Evolutionary conservation across 2,113 vertebrate genomes (phyloP), one percentile per base, ranked within the genome.

Genomic region (Coturnix japonica): DNA sequence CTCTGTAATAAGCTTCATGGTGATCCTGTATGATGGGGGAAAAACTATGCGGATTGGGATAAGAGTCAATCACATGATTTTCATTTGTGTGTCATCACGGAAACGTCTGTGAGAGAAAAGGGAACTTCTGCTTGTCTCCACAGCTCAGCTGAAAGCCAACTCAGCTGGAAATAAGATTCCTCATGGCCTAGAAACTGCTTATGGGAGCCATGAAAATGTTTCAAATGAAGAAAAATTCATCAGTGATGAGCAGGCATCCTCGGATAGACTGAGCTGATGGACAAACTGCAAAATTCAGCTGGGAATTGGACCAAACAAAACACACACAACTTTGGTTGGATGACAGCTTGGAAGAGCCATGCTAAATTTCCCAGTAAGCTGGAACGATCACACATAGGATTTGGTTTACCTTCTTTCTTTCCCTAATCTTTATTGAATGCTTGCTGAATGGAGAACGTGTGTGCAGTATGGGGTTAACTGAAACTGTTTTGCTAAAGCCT

Each of bases 21-120:
- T 76, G 81, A 94, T 95, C 84, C 86, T 96, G 11, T 39, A 76
- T 30, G 49, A 37, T 66, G 31, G 53, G 30, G 61, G 22, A 3
- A 37, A 72, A 82, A 13, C 44, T 84, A 41, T 87, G 74, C 83
- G 94, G 86, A 81, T 18, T 81, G 64, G 28, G 66, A 84, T 82
- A 81, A 49, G 72, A 93, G 69, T 95, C 61, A 88, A 30, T 94
- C 70, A 84, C 89, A 81, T 61, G 77, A 87, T 87, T 91, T 93
- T 90, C 73, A 73, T 92, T 95, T 81, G 49, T 59, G 16, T 90
- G 77, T 51, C 90, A 90, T 94, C 75, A 54, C 0, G 28, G 70
- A 92, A 91, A 90, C 63, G 92, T 92, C 84, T 96, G 71, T 59
- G 67, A 79, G 51, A 95, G 37, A 90, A 90, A 90, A 85, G 22